Evolutionary conservation across 2,113 vertebrate genomes (phyloP).

Genomic region (Edolisoma coerulescens): DNA sequence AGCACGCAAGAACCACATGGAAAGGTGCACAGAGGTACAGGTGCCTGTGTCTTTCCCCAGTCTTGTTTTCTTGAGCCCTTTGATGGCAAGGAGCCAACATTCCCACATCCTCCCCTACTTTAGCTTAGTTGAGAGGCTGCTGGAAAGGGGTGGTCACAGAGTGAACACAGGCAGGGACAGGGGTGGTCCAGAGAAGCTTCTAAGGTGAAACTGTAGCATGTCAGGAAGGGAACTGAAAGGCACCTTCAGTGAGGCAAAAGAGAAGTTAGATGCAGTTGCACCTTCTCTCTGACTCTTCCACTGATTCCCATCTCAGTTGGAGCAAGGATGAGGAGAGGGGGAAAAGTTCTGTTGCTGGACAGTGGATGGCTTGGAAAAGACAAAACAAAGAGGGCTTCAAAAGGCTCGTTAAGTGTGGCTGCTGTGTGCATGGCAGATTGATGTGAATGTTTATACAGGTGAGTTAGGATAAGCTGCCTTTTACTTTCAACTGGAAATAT

Average conservation of each 20-base stretch:
- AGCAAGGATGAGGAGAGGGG: background rate
- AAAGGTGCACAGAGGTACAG: background rate
- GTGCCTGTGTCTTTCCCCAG: background rate
- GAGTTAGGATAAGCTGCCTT: background rate
- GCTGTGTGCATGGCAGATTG: rapidly evolving
- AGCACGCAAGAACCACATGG: background rate
- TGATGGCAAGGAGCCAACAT: background rate
- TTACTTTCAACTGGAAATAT: background rate
- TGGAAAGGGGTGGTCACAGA: background rate
- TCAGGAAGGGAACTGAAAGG: background rate
- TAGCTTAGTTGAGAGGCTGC: background rate
- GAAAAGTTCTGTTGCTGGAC: background rate
- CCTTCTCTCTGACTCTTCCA: background rate
- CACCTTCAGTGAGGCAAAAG: background rate
- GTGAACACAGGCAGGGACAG: background rate
- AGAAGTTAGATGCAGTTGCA: background rate
- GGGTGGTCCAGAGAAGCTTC: background rate
- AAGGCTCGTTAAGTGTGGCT: background rate
- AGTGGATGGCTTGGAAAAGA: background rate
- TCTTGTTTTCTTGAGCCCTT: background rate
- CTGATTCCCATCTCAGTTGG: background rate
- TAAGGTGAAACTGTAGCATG: background rate
- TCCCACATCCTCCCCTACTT: background rate
- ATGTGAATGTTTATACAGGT: background rate
- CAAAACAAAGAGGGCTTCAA: background rate